phyloP scores from a whole-genome alignment of 2,888 invertebrate genomes.

The Axea sp. region DNA sequence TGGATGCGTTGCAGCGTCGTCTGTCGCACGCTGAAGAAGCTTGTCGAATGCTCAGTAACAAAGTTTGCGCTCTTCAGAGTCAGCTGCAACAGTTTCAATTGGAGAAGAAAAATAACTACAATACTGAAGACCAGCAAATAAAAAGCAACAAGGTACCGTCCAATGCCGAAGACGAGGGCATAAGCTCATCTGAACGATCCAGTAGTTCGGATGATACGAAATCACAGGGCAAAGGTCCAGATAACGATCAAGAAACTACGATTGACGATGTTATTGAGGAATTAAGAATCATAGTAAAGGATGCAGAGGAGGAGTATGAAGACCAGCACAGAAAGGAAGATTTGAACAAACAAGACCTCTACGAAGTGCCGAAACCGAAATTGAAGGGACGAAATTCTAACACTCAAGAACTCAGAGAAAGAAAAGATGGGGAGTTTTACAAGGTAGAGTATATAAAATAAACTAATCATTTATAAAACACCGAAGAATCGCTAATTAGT shows the following conservation, averaged over 20 bases:
- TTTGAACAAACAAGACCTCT: conserved; percentile 35
- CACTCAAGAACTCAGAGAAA: conserved; percentile 6
- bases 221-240: conserved; percentile 73
- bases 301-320: conserved; percentile 84
- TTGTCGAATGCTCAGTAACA: conserved; percentile 74
- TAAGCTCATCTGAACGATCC: conserved; percentile 90
- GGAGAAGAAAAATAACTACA: conserved; percentile 72
- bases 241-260: conserved; percentile 88
- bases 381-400: neutral
- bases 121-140: conserved; percentile 75
- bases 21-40: conserved; percentile 84
- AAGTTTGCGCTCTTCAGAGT: conserved; percentile 72
- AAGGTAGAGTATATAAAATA: conserved; percentile 16
- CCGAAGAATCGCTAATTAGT: no score
- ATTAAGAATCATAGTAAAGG: conserved; percentile 90
- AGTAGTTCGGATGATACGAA: conserved; percentile 84
- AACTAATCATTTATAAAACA: no score
- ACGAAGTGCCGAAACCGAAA: conserved; percentile 42
- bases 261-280: conserved; percentile 94
- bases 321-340: conserved; percentile 76
- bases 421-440: conserved; percentile 10
- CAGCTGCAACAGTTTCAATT: conserved; percentile 73
- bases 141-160: conserved; percentile 80
- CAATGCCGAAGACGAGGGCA: conserved; percentile 92
- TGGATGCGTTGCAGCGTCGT: conserved; percentile 86